phyloP scores from a whole-genome alignment of 2,888 invertebrate genomes.

The Synergus gifuensis region DNA sequence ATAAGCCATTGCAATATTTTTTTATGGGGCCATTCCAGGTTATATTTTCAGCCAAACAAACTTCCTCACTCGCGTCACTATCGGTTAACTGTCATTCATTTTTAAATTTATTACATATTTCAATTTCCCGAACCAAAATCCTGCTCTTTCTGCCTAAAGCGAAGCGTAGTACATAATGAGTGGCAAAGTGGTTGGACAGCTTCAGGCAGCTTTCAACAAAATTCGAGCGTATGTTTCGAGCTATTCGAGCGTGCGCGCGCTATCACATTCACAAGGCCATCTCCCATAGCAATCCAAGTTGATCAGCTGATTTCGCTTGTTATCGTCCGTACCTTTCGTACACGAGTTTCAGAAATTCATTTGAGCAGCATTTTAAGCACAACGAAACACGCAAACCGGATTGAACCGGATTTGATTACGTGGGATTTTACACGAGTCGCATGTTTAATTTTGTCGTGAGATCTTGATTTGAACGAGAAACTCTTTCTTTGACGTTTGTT shows the following conservation, averaged over 20 bases:
- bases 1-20: neutral
- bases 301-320: constrained; percentile 37
- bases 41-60: neutral
- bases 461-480: constrained; percentile 25
- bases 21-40: constrained; percentile 3
- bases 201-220: constrained; percentile 2
- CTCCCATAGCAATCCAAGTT: neutral
- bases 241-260: constrained; percentile 27
- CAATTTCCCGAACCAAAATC: neutral
- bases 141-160: neutral
- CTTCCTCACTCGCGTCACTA: neutral
- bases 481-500: constrained; percentile 21
- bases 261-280: constrained; percentile 29
- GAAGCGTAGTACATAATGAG: neutral
- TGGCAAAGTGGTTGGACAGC: neutral
- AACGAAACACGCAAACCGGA: constrained; percentile 34
- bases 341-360: constrained; percentile 18
- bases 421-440: constrained; percentile 9
- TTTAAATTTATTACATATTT: neutral
- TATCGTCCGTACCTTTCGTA: constrained; percentile 2
- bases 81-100: neutral
- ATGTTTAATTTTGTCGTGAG: constrained; percentile 38
- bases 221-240: constrained; percentile 37
- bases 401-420: constrained; percentile 34
- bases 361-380: constrained; percentile 29